These are phyloP conservation scores for Leiothrix lutea DNA, from an alignment of 2,113 vertebrate species.

Conservation along the genomic window DNA sequence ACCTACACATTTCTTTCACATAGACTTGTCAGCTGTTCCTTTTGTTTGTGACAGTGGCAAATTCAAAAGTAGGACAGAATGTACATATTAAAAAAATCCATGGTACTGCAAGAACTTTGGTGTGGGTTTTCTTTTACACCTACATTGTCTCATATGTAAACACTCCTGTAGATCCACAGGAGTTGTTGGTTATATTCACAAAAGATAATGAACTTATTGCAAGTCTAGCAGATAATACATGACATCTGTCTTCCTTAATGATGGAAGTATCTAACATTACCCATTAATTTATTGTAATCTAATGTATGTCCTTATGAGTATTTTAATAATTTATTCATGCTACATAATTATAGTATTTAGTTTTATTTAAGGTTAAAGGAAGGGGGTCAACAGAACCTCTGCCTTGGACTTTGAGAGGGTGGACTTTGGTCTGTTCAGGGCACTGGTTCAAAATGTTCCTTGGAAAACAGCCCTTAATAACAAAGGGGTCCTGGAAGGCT, in stretches of 20 bases:
- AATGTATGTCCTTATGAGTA: not conserved
- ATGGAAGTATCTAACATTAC: not conserved
- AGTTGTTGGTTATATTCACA: not conserved
- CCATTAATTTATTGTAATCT: not conserved
- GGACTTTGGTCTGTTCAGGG: not conserved
- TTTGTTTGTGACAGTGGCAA: not conserved
- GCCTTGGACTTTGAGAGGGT: not conserved
- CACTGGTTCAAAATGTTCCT: not conserved
- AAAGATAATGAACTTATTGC: not conserved
- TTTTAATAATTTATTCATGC: not conserved
- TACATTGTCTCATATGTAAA: not conserved
- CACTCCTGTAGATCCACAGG: not conserved
- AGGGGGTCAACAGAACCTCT: not conserved
- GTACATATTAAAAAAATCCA: not conserved
- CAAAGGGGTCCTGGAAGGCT: not conserved
- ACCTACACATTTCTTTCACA: not conserved
- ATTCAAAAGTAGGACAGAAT: not conserved
- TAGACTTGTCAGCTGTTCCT: not conserved
- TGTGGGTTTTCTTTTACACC: not conserved
- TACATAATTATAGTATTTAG: not conserved
- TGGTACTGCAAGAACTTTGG: not conserved
- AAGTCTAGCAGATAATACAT: not conserved
- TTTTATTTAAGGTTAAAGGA: not conserved
- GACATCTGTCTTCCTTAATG: not conserved
- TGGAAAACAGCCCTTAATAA: not conserved